Conservation (phyloP, 2,113 vertebrate species). For the Cyprichromis sp. region DNA sequence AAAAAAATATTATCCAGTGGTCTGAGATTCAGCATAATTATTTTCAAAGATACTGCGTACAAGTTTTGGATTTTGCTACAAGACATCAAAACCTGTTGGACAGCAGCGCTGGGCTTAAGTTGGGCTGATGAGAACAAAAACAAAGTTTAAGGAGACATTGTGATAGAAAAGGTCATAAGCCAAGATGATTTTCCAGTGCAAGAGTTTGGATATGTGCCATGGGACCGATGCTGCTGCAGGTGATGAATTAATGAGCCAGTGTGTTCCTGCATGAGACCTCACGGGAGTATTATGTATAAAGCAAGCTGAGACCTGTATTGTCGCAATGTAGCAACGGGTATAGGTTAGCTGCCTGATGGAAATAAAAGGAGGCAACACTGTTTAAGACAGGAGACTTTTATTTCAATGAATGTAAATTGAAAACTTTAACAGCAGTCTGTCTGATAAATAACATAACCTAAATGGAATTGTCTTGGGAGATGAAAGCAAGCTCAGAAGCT, state of each 20-base stretch:
- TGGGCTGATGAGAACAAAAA: neutral
- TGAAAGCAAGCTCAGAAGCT: neutral
- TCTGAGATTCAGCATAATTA: neutral
- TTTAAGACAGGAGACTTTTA: rapidly evolving
- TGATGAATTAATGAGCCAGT: constrained; percentile 49
- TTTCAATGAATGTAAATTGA: neutral
- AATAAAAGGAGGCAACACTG: neutral
- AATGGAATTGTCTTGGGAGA: neutral
- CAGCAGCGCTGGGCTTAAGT: neutral
- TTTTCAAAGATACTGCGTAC: neutral
- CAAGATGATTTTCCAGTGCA: neutral
- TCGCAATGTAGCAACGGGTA: neutral
- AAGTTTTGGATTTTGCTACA: neutral
- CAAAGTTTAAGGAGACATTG: neutral
- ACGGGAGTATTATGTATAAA: constrained; percentile 41
- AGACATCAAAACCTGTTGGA: neutral
- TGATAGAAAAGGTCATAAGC: neutral
- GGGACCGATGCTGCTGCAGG: constrained; percentile 14
- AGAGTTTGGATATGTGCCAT: neutral
- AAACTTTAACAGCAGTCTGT: neutral
- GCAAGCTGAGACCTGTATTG: constrained; percentile 66
- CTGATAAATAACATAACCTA: neutral
- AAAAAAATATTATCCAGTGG: neutral
- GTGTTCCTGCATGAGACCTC: neutral
- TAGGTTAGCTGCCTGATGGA: neutral